These are phyloP conservation scores for Eunapius fragilis DNA, from an alignment of 37 sponge, comb jelly and placozoan genomes.

Conservation along the genomic window DNA sequence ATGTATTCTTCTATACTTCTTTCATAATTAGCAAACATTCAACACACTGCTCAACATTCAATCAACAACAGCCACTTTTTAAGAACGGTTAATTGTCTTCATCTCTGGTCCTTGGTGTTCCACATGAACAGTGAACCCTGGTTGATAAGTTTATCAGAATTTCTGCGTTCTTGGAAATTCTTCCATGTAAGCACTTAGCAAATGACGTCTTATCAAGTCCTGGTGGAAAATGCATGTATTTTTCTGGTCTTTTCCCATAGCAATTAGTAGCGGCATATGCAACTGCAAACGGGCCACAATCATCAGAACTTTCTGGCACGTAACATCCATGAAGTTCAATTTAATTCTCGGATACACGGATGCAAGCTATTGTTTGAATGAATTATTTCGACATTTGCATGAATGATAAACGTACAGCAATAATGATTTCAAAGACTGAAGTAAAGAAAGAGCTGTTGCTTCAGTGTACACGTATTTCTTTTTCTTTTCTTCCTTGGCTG, in stretches of 20 bases:
- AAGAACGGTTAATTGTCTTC: too few relatives aligned
- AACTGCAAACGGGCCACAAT: not conserved
- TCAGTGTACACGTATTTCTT: slow-evolving; percentile 10
- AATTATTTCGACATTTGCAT: too few relatives aligned
- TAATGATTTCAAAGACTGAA: too few relatives aligned
- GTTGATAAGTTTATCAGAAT: not conserved
- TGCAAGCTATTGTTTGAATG: not conserved
- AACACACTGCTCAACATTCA: too few relatives aligned
- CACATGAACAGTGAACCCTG: not conserved
- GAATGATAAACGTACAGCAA: too few relatives aligned
- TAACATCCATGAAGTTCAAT: not conserved
- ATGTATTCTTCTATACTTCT: too few relatives aligned
- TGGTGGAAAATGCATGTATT: not conserved
- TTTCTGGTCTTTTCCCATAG: not conserved
- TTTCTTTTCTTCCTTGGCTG: slow-evolving; percentile 34
- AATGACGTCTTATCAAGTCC: not conserved
- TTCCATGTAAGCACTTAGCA: not conserved
- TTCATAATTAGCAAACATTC: too few relatives aligned
- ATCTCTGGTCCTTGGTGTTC: not conserved
- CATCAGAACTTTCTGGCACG: not conserved
- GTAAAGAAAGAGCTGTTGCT: slow-evolving; percentile 20
- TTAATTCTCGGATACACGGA: not conserved
- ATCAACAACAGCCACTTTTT: too few relatives aligned
- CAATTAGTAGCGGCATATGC: too few relatives aligned
- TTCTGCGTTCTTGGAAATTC: not conserved